phyloP scores from a whole-genome alignment of 1,140 invertebrate species.

The Uloborus diversus region DNA sequence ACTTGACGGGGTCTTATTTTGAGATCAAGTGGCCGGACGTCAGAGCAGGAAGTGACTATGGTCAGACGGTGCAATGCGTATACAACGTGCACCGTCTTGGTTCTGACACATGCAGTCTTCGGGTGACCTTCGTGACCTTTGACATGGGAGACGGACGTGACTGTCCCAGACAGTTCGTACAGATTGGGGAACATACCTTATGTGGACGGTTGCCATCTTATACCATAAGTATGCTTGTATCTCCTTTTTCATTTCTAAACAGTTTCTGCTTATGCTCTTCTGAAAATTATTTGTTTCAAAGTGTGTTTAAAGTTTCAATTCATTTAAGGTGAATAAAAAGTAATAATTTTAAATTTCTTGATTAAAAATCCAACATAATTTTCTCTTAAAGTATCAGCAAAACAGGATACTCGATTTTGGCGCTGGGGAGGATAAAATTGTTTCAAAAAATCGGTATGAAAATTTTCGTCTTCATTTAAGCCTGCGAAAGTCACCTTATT shows the following conservation, averaged over 20 bases:
- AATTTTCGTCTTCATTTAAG: no score
- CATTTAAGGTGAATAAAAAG: no score
- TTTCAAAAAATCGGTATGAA: no score
- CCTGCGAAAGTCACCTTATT: no score
- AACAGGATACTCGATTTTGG: no score
- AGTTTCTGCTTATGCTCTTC: not conserved
- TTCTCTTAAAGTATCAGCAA: no score
- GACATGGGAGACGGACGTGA: slow-evolving; percentile 45
- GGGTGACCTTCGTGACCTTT: slow-evolving; percentile 45
- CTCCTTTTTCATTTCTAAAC: not conserved
- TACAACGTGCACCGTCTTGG: slow-evolving; percentile 40
- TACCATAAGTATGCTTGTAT: not conserved
- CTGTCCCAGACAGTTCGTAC: slow-evolving; percentile 36
- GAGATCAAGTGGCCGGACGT: slow-evolving; percentile 43
- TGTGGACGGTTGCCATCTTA: slow-evolving; percentile 40
- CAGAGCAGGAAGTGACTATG: slow-evolving; percentile 15
- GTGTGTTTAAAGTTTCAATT: no score
- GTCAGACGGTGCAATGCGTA: slow-evolving; percentile 39
- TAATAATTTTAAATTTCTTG: no score
- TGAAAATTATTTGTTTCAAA: no score
- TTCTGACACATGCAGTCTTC: slow-evolving; percentile 38
- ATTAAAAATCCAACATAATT: no score
- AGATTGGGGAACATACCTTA: slow-evolving; percentile 36
- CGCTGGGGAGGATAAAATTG: no score
- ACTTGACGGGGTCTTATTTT: slow-evolving; percentile 38